These are phyloP conservation scores for Eufriesea mexicana DNA, from an alignment of 1,140 invertebrate species.

Conservation along the genomic window DNA sequence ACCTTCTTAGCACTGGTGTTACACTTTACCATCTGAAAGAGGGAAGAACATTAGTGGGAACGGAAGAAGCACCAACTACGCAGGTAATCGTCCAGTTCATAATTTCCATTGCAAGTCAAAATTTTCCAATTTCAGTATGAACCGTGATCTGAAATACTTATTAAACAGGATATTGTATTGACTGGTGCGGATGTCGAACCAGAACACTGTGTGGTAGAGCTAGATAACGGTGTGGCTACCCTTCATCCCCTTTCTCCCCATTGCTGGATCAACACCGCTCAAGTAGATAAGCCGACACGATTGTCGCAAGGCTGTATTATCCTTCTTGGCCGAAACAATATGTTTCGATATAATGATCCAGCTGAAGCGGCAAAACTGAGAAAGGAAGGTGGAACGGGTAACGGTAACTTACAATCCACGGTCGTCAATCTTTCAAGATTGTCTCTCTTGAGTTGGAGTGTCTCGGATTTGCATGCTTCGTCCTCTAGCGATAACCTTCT, in stretches of 20 bases:
- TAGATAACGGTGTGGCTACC: conserved; percentile 89
- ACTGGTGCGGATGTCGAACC: conserved; percentile 90
- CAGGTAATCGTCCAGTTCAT: conserved; percentile 64
- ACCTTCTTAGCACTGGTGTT: conserved; percentile 93
- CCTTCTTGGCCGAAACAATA: conserved; percentile 93
- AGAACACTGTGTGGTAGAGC: conserved; percentile 91
- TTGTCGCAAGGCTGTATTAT: conserved; percentile 93
- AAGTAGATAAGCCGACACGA: conserved; percentile 88
- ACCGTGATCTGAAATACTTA: background rate
- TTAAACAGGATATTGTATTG: conserved; percentile 89
- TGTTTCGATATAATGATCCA: conserved; percentile 97
- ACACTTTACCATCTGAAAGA: conserved; percentile 95
- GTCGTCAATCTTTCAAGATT: conserved; percentile 90
- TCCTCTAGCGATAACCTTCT: conserved; percentile 87
- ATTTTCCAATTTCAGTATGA: background rate
- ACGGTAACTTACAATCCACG: conserved; percentile 83
- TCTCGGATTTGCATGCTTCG: conserved; percentile 89
- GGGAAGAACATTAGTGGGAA: conserved; percentile 89
- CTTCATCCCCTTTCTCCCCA: conserved; percentile 89
- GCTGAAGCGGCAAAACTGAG: conserved; percentile 93
- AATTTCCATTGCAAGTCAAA: background rate
- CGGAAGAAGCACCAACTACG: conserved; percentile 85
- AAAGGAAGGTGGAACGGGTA: conserved; percentile 85
- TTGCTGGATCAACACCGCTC: conserved; percentile 92
- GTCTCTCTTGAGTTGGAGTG: conserved; percentile 92